Conservation (phyloP, 2,888 invertebrate species). For the Drosophila maculinotata region DNA sequence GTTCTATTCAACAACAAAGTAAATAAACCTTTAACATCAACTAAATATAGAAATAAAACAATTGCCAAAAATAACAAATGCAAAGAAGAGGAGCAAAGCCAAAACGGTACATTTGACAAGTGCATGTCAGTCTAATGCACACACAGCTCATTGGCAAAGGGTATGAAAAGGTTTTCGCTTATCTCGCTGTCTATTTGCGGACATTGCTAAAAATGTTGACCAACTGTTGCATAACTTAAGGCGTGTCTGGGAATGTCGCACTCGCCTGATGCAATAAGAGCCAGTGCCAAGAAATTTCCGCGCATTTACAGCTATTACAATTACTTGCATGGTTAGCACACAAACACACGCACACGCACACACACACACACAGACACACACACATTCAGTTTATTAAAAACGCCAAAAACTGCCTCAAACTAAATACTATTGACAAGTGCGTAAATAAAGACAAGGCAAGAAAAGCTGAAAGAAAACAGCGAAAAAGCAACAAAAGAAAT, state of each 20-base stretch:
- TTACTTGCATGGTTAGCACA: constrained; percentile 40
- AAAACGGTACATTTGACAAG: constrained; percentile 69
- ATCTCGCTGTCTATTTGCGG: constrained; percentile 44
- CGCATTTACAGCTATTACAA: constrained; percentile 34
- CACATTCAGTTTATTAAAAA: constrained; percentile 23
- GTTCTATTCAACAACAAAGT: constrained; percentile 48
- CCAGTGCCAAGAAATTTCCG: constrained; percentile 63
- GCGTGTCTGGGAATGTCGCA: constrained; percentile 79
- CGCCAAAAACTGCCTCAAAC: constrained; percentile 43
- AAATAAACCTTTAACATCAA: constrained; percentile 38
- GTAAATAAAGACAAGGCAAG: constrained; percentile 51
- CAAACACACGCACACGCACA: constrained; percentile 5
- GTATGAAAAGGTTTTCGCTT: constrained; percentile 53
- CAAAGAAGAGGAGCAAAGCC: constrained; percentile 17
- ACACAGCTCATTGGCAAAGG: constrained; percentile 42
- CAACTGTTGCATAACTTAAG: constrained; percentile 73
- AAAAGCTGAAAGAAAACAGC: constrained; percentile 5
- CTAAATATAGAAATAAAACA: constrained; percentile 43
- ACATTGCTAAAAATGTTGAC: constrained; percentile 55
- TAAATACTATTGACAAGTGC: constrained; percentile 54
- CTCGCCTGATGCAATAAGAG: constrained; percentile 68
- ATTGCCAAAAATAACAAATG: constrained; percentile 68
- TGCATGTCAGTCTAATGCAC: constrained; percentile 67
- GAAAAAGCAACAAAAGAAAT: constrained; percentile 13
- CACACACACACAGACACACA: not conserved